Conservation (phyloP, 1,140 invertebrate genomes). For the Condylostylus longicornis region DNA sequence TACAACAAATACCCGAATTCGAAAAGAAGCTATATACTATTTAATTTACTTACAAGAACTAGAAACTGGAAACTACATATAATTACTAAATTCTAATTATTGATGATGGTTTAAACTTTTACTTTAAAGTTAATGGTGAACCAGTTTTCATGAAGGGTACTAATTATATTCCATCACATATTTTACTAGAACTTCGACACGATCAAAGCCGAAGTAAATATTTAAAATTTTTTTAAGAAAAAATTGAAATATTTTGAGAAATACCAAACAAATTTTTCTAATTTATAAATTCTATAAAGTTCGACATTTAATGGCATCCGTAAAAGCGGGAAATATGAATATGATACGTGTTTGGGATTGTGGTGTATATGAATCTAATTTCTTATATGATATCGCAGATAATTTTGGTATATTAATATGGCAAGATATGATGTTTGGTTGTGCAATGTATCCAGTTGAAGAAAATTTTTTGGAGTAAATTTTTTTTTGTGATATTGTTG, state of each 20-base stretch:
- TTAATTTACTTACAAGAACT: too few species aligned
- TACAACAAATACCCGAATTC: too few species aligned
- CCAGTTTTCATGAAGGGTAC: constrained; percentile 88
- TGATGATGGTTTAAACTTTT: constrained; percentile 53
- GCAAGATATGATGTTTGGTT: constrained; percentile 98
- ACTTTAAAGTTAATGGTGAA: constrained; percentile 72
- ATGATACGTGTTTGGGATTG: constrained; percentile 96
- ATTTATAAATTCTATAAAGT: constrained; percentile 19
- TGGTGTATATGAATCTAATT: constrained; percentile 83
- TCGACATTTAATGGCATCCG: constrained; percentile 49
- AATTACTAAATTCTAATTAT: constrained; percentile 1
- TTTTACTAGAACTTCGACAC: constrained; percentile 64
- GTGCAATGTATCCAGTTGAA: constrained; percentile 80
- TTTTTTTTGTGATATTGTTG: too few species aligned
- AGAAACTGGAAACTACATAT: neutral
- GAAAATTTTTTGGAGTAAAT: constrained; percentile 51
- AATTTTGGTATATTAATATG: constrained; percentile 69
- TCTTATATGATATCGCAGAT: constrained; percentile 79
- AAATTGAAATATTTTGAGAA: neutral
- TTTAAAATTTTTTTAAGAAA: constrained; percentile 1
- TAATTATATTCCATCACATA: constrained; percentile 83
- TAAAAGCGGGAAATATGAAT: constrained; percentile 74
- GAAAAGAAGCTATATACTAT: too few species aligned
- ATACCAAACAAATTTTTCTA: neutral
- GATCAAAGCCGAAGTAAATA: constrained; percentile 21